These are phyloP conservation scores for Amphiduros pacificus DNA, from an alignment of 2,888 invertebrate species.

Conservation along the genomic window DNA sequence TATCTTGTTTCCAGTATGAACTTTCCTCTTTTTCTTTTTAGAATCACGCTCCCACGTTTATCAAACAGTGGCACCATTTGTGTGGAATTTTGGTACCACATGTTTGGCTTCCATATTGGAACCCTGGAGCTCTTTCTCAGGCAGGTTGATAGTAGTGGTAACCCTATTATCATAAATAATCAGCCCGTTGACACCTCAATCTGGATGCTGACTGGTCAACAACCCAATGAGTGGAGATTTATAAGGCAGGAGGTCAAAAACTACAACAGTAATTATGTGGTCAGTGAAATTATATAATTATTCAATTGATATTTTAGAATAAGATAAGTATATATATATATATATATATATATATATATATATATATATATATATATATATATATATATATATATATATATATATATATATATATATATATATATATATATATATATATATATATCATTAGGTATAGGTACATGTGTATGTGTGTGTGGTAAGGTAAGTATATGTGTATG, in stretches of 20 bases:
- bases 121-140: constrained; percentile 39
- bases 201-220: constrained; percentile 40
- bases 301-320: no score
- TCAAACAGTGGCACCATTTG: constrained; percentile 31
- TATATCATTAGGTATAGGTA: no score
- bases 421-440: not conserved
- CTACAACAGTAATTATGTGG: constrained; percentile 9
- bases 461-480: no score
- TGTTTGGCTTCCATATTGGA: constrained; percentile 48
- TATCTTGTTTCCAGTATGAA: no score
- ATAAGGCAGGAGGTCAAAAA: constrained; percentile 21
- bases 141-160: not conserved
- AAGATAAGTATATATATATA: not conserved
- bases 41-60: not conserved
- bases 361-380: not conserved
- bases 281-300: not conserved
- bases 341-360: not conserved
- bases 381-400: not conserved
- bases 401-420: not conserved
- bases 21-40: no score
- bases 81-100: constrained; percentile 48
- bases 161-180: no score
- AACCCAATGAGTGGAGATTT: constrained; percentile 47
- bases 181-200: not conserved
- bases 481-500: no score